Evolutionary conservation across 2,113 vertebrate species (phyloP).

Genomic region (Eptesicus fuscus): DNA sequence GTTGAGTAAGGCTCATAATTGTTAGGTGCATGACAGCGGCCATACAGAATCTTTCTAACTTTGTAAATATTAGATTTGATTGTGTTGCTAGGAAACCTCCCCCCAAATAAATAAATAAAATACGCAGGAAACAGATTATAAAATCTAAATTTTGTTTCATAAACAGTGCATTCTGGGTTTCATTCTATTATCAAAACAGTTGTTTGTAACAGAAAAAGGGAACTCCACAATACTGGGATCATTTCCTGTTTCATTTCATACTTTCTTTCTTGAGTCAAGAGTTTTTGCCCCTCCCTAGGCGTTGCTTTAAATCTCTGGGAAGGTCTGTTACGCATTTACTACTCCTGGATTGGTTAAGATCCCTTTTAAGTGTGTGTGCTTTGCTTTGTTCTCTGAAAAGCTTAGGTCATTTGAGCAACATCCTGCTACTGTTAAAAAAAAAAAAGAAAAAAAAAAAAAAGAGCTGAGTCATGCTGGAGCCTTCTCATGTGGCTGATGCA

Average conservation of each 20-base stretch:
- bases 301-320: constrained; percentile 64
- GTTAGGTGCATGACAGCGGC: neutral
- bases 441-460: constrained; percentile 47
- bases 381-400: constrained; percentile 76
- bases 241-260: constrained; percentile 75
- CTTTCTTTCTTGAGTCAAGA: constrained; percentile 45
- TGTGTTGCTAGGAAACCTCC: constrained; percentile 65
- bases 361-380: constrained; percentile 63
- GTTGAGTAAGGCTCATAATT: neutral
- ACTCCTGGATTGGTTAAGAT: constrained; percentile 60
- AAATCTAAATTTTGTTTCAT: constrained; percentile 31
- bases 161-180: neutral
- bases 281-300: constrained; percentile 65
- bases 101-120: neutral
- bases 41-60: neutral
- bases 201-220: neutral
- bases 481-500: constrained; percentile 86
- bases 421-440: constrained; percentile 56
- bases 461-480: constrained; percentile 84
- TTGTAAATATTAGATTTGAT: constrained; percentile 31
- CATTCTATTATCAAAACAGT: neutral
- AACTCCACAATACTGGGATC: constrained; percentile 29
- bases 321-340: constrained; percentile 55
- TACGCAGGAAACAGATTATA: neutral
- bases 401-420: constrained; percentile 79